Evolutionary conservation across 2,888 invertebrate genomes (phyloP).

Genomic region (Chloroclystis v-ata): DNA sequence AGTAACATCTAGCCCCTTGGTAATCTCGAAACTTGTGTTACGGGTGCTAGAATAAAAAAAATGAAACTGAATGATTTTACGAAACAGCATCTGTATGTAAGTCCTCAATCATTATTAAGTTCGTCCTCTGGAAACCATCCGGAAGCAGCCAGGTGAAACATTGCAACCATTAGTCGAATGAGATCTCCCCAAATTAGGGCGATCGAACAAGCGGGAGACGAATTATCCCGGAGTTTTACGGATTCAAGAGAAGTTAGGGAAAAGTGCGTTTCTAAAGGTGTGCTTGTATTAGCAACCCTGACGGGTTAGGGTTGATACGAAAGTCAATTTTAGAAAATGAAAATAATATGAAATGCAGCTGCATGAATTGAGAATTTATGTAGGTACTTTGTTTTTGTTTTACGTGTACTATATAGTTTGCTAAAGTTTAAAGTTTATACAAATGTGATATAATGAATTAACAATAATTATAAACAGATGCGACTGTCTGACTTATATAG

Average conservation of each 20-base stretch:
- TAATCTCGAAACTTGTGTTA: too few species aligned
- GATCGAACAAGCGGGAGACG: conserved; percentile 57
- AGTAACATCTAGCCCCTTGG: too few species aligned
- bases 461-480: too few species aligned
- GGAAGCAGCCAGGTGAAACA: conserved; percentile 60
- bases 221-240: conserved; percentile 52
- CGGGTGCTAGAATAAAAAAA: too few species aligned
- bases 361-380: too few species aligned
- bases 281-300: conserved; percentile 5
- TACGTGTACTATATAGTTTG: too few species aligned
- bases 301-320: not conserved
- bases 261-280: conserved; percentile 32
- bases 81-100: not conserved
- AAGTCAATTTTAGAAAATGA: not conserved
- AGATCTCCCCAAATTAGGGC: conserved; percentile 57
- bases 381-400: too few species aligned
- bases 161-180: conserved; percentile 57
- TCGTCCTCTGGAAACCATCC: conserved; percentile 22
- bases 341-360: conserved; percentile 3
- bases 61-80: too few species aligned
- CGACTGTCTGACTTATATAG: too few species aligned
- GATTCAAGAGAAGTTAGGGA: conserved; percentile 44
- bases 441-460: too few species aligned
- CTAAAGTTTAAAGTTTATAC: too few species aligned
- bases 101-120: conserved; percentile 5